phyloP scores from a whole-genome alignment of 2,797 vertebrate species.

The Lepus oiostolus region DNA sequence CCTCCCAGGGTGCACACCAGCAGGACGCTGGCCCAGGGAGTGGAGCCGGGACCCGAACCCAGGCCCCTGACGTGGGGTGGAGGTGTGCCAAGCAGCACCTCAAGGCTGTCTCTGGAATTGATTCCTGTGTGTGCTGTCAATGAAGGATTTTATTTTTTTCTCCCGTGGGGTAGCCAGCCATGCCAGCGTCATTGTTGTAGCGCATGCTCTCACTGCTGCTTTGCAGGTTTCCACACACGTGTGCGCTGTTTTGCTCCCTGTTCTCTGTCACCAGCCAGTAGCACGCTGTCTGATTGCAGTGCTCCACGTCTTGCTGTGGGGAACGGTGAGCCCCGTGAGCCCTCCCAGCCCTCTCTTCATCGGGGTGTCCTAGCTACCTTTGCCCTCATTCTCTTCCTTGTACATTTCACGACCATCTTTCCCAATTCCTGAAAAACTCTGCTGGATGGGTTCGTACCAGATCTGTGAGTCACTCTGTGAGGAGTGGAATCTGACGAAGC shows the following conservation, averaged over 20 bases:
- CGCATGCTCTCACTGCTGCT: background rate
- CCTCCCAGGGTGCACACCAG: too few relatives aligned
- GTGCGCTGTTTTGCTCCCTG: background rate
- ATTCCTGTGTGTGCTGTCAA: slow-evolving; percentile 36
- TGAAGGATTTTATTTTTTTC: slow-evolving; percentile 25
- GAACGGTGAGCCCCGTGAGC: background rate
- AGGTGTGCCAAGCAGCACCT: too few relatives aligned
- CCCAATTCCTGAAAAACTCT: slow-evolving; percentile 30
- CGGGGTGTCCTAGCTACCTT: slow-evolving; percentile 1
- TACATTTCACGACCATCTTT: slow-evolving; percentile 34
- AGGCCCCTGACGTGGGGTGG: too few relatives aligned
- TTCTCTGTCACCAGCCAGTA: background rate
- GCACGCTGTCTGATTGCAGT: too few relatives aligned
- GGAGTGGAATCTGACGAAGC: slow-evolving; percentile 8
- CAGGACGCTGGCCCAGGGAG: too few relatives aligned
- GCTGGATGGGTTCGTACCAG: background rate
- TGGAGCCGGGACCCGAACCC: too few relatives aligned
- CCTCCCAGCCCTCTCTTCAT: background rate
- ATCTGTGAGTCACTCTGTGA: slow-evolving; percentile 2
- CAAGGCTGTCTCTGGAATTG: background rate
- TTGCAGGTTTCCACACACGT: background rate
- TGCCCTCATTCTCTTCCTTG: slow-evolving; percentile 11
- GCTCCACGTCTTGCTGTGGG: background rate
- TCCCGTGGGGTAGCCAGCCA: background rate
- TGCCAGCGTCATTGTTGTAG: background rate